A percentile compares a stretch with the other conserved stretches of the same genome.
Conservation (phyloP, 2,113 vertebrate species). For the Falco punctatus region DNA sequence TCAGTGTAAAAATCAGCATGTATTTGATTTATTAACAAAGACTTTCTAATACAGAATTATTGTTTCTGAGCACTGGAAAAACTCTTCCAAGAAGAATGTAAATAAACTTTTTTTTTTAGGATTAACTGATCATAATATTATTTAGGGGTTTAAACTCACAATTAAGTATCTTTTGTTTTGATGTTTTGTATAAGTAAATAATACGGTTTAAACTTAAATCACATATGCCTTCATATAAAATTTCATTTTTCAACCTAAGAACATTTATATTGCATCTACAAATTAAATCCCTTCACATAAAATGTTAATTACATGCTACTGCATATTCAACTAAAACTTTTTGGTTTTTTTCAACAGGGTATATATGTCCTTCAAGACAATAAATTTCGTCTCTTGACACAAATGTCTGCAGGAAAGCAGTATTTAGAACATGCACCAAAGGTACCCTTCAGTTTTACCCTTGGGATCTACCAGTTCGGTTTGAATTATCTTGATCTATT, state of each 20-base stretch:
- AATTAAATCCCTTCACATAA: not conserved
- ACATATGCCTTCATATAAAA: not conserved
- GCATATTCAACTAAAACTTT: not conserved
- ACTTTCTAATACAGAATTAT: not conserved
- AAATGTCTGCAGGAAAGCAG: conserved; percentile 93
- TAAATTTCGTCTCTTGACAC: conserved; percentile 89
- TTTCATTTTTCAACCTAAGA: not conserved
- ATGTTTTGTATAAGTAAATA: not conserved
- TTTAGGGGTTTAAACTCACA: not conserved
- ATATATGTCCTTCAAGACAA: conserved; percentile 97
- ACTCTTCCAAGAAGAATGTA: not conserved
- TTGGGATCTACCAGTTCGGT: not conserved
- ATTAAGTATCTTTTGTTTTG: not conserved
- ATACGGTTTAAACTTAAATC: not conserved
- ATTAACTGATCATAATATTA: not conserved
- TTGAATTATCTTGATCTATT: not conserved
- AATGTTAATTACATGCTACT: not conserved
- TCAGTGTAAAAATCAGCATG: not conserved
- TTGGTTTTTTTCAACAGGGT: conserved; percentile 77
- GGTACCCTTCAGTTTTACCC: conserved; percentile 68
- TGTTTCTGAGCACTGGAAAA: not conserved
- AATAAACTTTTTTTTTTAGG: not conserved
- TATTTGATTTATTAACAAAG: not conserved
- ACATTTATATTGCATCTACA: not conserved
- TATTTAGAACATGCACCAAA: conserved; percentile 94